Evolutionary conservation across 2,888 invertebrate species (phyloP), one percentile per base, ranked within the genome.

Genomic region (Apodemia duryi): DNA sequence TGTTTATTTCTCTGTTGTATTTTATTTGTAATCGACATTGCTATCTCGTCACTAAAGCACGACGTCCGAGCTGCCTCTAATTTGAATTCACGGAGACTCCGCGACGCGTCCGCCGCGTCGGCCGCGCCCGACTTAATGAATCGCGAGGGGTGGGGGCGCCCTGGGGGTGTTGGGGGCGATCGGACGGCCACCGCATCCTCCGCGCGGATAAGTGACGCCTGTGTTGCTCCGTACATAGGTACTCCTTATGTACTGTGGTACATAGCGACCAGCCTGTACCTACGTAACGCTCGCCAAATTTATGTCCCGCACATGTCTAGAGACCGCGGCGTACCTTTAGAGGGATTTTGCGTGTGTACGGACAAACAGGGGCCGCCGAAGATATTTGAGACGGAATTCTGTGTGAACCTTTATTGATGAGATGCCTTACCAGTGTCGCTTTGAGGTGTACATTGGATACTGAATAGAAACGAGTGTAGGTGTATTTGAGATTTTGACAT

Each of bases 1-100:
- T 38, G 38, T 38, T 38, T 38, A 38, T 38, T 38, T 38, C 7
- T 38, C 38, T 38, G 7, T 38, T 7, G 38, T 2, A 54, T 29
- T 38, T 60, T 52, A 10, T 21, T 61, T n/a, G 13, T 52, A 57
- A 49, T 62, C 57, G 57, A n/a, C 46, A 35, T 63, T n/a, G 9
- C 21, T 11, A 13, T 13, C 13, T 35, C 29, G 11, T 35, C 84
- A 72, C 91, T 86, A 86, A 69, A 69, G 75, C 76, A 91, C 87
- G 87, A 88, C 89, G 89, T 88, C 90, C 91, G 86, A 90, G 88
- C 90, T 79, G 87, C 85, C 87, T 89, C 90, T 91, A 91, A 90
- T 91, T 90, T 90, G 91, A 89, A 91, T 92, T 92, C 89, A 91
- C 91, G 88, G 90, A 91, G 90, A 88, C 91, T 89, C 88, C 90